Percentiles rank a stretch among this genome's conserved stretches.
These are phyloP conservation scores for Lates japonicus DNA, from an alignment of 2,797 vertebrate genomes.

Conservation along the genomic window DNA sequence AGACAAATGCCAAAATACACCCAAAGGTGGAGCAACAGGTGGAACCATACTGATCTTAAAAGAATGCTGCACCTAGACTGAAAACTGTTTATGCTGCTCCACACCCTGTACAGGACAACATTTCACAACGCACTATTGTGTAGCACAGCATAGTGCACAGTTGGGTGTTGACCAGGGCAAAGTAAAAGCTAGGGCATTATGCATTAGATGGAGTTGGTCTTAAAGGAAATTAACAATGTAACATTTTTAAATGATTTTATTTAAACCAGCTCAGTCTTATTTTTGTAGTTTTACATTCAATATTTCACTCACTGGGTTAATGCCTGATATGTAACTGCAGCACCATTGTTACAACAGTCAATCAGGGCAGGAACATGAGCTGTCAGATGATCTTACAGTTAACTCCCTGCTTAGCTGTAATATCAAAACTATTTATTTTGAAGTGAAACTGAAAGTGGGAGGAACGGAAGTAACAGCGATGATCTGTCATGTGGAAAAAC, in stretches of 20 bases:
- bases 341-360: neutral
- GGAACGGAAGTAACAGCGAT: neutral
- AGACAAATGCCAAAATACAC: neutral
- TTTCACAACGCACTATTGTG: neutral
- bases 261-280: neutral
- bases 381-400: neutral
- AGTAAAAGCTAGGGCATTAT: neutral
- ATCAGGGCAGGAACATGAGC: neutral
- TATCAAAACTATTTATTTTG: neutral
- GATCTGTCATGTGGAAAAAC: neutral
- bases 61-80: neutral
- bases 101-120: neutral
- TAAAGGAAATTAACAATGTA: slow-evolving; percentile 19
- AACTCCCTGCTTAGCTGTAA: neutral
- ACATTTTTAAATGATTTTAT: neutral
- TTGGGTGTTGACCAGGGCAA: neutral
- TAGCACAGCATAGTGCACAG: neutral
- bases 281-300: slow-evolving; percentile 18
- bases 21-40: neutral
- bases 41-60: slow-evolving; percentile 3
- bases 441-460: neutral
- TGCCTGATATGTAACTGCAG: neutral
- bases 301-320: neutral
- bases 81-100: neutral
- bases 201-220: neutral